Conservation (phyloP, 92 coral and sea anemone species). For the Parazoanthus swiftii region DNA sequence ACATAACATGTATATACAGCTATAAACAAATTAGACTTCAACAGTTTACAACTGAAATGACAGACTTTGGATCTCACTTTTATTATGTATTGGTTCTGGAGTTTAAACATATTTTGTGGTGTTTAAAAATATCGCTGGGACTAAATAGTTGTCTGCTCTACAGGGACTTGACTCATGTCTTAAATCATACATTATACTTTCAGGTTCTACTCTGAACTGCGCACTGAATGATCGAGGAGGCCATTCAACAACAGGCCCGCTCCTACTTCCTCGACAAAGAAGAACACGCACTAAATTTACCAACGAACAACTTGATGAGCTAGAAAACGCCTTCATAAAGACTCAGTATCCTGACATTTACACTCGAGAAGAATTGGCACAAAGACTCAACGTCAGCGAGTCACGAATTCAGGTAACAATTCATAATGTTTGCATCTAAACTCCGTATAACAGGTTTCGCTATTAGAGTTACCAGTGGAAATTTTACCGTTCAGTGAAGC, state of each 20-base stretch:
- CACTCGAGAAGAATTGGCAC: constrained; percentile 66
- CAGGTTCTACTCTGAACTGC: constrained; percentile 22
- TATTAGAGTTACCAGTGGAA: neutral
- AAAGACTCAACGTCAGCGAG: constrained; percentile 62
- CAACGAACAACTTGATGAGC: constrained; percentile 52
- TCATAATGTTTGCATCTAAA: neutral
- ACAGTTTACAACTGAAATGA: too few species aligned
- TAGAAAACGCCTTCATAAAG: constrained; percentile 62
- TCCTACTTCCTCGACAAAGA: constrained; percentile 59
- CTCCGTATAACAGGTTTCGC: neutral
- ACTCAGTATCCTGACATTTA: constrained; percentile 64
- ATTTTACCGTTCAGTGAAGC: neutral
- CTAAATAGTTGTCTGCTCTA: too few species aligned
- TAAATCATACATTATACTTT: neutral
- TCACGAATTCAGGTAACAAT: constrained; percentile 61
- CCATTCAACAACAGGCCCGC: constrained; percentile 2
- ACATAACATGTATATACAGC: too few species aligned
- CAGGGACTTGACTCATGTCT: neutral
- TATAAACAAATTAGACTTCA: too few species aligned
- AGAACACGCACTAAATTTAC: constrained; percentile 84
- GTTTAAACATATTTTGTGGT: neutral
- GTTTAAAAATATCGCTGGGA: neutral
- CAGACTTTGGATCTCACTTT: too few species aligned
- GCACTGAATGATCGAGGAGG: constrained; percentile 27
- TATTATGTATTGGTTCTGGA: too few species aligned